Evolutionary conservation across 2,888 invertebrate species (phyloP).

Genomic region (Cyclophora punctaria): DNA sequence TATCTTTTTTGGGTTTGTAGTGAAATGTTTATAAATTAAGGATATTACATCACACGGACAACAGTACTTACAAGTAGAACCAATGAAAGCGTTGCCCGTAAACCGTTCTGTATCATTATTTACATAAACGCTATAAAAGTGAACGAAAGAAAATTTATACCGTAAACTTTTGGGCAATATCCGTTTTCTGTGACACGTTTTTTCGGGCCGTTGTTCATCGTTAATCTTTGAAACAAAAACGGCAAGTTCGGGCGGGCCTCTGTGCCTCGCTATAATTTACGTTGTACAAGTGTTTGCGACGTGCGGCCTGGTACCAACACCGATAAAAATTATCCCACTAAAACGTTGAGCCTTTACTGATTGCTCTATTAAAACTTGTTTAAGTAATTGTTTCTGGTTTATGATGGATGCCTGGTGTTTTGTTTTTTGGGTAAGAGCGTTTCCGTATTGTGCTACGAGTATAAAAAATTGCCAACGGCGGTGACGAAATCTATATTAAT

Average conservation of each 20-base stretch:
- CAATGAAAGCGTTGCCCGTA: slow-evolving; percentile 30
- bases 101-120: slow-evolving; percentile 51
- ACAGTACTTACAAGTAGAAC: slow-evolving; percentile 1
- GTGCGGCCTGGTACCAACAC: slow-evolving; percentile 39
- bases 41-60: neutral
- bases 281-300: slow-evolving; percentile 61
- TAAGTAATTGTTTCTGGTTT: too few species aligned
- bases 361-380: too few species aligned
- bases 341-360: slow-evolving; percentile 14
- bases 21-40: too few species aligned
- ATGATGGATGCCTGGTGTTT: too few species aligned
- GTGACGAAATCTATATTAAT: too few species aligned
- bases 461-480: too few species aligned
- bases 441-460: too few species aligned
- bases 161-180: slow-evolving; percentile 62
- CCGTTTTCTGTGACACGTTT: slow-evolving; percentile 67
- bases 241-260: slow-evolving; percentile 58
- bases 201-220: slow-evolving; percentile 67
- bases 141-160: slow-evolving; percentile 62
- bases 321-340: slow-evolving; percentile 38
- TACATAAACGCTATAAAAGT: slow-evolving; percentile 53
- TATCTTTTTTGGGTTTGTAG: too few species aligned
- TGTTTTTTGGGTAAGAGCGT: too few species aligned
- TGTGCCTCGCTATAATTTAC: slow-evolving; percentile 56
- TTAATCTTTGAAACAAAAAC: slow-evolving; percentile 73